Percentiles rank a stretch among this genome's conserved stretches.
Evolutionary conservation across 2,888 invertebrate genomes (phyloP).

Genomic region (Pachymerium ferrugineum): DNA sequence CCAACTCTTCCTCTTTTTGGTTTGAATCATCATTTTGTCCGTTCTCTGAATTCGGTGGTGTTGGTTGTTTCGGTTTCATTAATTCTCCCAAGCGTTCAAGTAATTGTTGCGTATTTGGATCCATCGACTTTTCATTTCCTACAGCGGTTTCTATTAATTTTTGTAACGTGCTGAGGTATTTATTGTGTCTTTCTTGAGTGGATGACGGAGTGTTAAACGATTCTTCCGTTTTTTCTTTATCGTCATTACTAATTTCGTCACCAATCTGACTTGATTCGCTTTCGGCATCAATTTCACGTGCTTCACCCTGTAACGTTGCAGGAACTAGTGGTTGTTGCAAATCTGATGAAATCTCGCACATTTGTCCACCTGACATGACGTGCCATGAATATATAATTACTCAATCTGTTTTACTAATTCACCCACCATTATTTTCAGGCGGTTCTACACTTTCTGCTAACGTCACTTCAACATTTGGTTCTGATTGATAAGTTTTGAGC

Average conservation of each 20-base stretch:
- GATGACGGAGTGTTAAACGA: neutral
- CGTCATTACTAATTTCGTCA: neutral
- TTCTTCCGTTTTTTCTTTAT: constrained; percentile 3
- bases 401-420: neutral
- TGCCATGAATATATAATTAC: neutral
- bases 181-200: constrained; percentile 21
- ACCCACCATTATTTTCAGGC: neutral
- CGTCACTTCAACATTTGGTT: constrained; percentile 56
- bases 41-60: neutral
- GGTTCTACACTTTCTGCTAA: too few relatives aligned
- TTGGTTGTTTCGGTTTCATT: constrained; percentile 32
- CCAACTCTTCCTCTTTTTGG: neutral
- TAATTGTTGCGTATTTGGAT: constrained; percentile 33
- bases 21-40: neutral
- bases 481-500: constrained; percentile 55
- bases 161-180: constrained; percentile 34
- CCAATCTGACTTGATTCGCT: neutral
- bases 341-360: neutral
- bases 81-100: constrained; percentile 34
- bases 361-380: neutral
- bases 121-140: constrained; percentile 33
- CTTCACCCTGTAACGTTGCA: constrained; percentile 14
- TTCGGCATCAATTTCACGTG: constrained; percentile 6
- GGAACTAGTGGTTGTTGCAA: constrained; percentile 1
- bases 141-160: constrained; percentile 33